These are phyloP conservation scores for Periophthalmus modestus DNA, from an alignment of 2,113 vertebrate genomes.

Conservation along the genomic window DNA sequence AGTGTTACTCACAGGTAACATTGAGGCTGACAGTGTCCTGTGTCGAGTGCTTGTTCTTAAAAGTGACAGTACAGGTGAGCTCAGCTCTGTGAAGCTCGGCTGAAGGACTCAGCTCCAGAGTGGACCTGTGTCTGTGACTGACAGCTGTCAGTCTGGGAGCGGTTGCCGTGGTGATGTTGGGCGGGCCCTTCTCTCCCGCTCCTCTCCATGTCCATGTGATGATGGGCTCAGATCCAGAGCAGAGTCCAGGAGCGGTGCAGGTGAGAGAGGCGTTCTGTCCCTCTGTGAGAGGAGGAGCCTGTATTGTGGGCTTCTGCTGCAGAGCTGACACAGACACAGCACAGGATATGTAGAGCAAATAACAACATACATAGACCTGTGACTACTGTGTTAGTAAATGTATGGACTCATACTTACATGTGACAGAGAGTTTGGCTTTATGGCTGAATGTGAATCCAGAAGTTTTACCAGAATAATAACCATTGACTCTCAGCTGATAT, in stretches of 20 bases:
- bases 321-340: conserved; percentile 25
- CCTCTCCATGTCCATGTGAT: conserved; percentile 50
- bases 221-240: conserved; percentile 37
- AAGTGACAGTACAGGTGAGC: conserved; percentile 45
- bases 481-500: conserved; percentile 46
- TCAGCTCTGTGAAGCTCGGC: conserved; percentile 12
- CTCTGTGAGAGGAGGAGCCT: conserved; percentile 37
- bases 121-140: not conserved
- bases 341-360: not conserved
- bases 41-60: not conserved
- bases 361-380: not conserved
- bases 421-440: conserved; percentile 23
- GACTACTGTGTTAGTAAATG: not conserved
- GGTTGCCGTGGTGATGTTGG: conserved; percentile 14
- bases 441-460: not conserved
- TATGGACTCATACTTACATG: conserved; percentile 28
- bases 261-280: conserved; percentile 44
- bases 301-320: conserved; percentile 41
- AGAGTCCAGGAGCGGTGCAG: conserved; percentile 56
- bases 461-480: too few species aligned
- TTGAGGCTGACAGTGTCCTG: conserved; percentile 16
- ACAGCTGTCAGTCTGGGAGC: not conserved
- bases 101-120: not conserved
- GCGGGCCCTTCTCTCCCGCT: not conserved
- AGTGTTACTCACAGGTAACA: conserved; percentile 45